Base-by-base conservation (phyloP, 2,888 invertebrate species). In the Venustoraphidia nigricollis region DNA sequence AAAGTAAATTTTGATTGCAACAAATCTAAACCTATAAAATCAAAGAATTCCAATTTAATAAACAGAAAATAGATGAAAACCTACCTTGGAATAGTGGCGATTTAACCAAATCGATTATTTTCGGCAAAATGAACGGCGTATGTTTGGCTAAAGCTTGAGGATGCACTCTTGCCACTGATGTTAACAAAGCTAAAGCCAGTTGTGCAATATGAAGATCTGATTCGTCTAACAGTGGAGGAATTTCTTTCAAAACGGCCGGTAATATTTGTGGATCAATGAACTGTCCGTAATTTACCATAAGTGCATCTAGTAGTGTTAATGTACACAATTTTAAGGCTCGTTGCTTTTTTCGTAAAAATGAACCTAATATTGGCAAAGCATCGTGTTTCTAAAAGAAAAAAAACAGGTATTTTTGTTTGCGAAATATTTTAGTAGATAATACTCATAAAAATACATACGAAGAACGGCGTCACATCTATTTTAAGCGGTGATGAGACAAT, bases 191-290 rank as follows among this genome's bases (percentile, higher is more conserved):
- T 51, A 94, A 72, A 27, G 91, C 89, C 59, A 89, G 77, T 70
- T 96, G 96, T 44, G 96, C 93, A 57, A 98, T 93, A 67, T 97
- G 95, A 53, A 99, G 73, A 71, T 98, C 98, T 41, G 87, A 79
- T 68, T 98, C 98, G 59, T 83, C 88, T 54, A 98, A 77, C 46
- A 98, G 71, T 10, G 91, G 83, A 9, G 94, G 92, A 58, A 96
- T 75, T 68, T 97, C 96, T 48, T 81, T 75, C 59, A 94, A 80
- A 44, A 93, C 85, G 72, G 80, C 63, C 53, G 71, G 70, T 46
- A 94, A 68, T 54, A 93, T 72, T 56, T 83, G 81, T 17, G 84
- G 77, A 48, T 76, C 68, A 47, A 75, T 66, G 51, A 63, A 65
- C 50, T 66, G 62, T 38, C 87, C 84, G 64, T 94, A 94, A 62